Evolutionary conservation across 2,888 invertebrate genomes (phyloP).

Genomic region (Noctuana brunneofusca): DNA sequence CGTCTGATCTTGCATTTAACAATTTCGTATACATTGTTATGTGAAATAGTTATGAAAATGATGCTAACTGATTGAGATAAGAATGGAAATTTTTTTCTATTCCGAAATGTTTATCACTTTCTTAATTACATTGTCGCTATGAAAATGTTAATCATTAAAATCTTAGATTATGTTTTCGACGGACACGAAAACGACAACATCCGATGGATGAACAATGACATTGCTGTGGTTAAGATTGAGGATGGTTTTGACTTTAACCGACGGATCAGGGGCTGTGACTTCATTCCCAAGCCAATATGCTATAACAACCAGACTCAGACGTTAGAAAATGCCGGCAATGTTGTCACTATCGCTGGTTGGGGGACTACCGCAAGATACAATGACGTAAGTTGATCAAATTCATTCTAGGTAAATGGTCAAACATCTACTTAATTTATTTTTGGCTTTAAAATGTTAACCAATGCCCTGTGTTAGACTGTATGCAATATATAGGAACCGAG

Average conservation of each 20-base stretch:
- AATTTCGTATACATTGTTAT: no score
- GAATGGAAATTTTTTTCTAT: no score
- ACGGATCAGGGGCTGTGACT: slow-evolving; percentile 66
- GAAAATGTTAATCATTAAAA: neutral
- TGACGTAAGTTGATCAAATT: slow-evolving; percentile 53
- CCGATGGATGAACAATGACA: slow-evolving; percentile 75
- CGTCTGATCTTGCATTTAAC: no score
- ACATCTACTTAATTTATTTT: no score
- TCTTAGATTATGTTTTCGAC: slow-evolving; percentile 67
- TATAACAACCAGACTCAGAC: slow-evolving; percentile 70
- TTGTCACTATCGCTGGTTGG: slow-evolving; percentile 66
- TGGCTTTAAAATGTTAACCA: no score
- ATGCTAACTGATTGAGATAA: no score
- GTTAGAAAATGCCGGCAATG: slow-evolving; percentile 63
- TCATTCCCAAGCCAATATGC: slow-evolving; percentile 64
- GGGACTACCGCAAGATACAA: slow-evolving; percentile 65
- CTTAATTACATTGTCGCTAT: no score
- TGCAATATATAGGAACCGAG: no score
- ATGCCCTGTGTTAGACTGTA: no score
- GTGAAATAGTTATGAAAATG: no score
- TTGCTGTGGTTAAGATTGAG: slow-evolving; percentile 69
- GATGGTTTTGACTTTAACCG: slow-evolving; percentile 69
- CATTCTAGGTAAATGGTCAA: neutral
- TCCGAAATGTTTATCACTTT: no score
- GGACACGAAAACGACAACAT: slow-evolving; percentile 73